Base-by-base conservation (phyloP, 2,888 invertebrate species). In the Epistrophe eligans region DNA sequence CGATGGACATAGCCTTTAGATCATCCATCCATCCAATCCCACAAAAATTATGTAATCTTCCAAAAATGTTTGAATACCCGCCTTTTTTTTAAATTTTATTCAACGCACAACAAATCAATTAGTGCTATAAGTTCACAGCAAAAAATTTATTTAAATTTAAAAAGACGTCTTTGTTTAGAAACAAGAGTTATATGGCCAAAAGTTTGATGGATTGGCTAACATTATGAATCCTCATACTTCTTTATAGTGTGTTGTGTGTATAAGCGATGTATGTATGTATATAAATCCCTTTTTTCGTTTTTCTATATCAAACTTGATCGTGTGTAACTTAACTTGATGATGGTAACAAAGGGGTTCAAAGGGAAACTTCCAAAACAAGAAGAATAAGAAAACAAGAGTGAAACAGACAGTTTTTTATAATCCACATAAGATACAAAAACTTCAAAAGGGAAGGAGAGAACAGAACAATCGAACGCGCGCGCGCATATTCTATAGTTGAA, bases 401-500 rank as follows among this genome's bases (percentile, higher is more conserved):
- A 87, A 87, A 82, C 87, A 79, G 82, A 79, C 74, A 76, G 64
- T 52, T 81, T 84, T 62, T 62, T 73, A 67, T 79, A 76, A 76
- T 66, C 73, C 76, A 55, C 66, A 62, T 15, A 82, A 82, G 82
- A 79, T 60, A 76, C 60, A 72, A 83, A 32, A 35, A 48, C n/a
- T 50, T 45, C 28, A 43, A 48, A 70, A 55, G 40, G 79, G 52
- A 66, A 67, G 55, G 48, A 60, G 55, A 79, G 66, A 79, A 77
- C 79, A 79, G 66, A 79, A 77, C 79, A 79, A 77, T 88, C 81
- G 79, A 88, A 79, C 50, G 38, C 79, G 84, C 89, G 66, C 89
- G 40, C 50, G 89, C 89, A 85, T 66, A 84, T 77, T 74, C 74
- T 79, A 88, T 90, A 91, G 92, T 92, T 92, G 92, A 92, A 92